These are phyloP conservation scores for Bothrops alternatus DNA, from an alignment of 2,797 vertebrate species.

Conservation along the genomic window DNA sequence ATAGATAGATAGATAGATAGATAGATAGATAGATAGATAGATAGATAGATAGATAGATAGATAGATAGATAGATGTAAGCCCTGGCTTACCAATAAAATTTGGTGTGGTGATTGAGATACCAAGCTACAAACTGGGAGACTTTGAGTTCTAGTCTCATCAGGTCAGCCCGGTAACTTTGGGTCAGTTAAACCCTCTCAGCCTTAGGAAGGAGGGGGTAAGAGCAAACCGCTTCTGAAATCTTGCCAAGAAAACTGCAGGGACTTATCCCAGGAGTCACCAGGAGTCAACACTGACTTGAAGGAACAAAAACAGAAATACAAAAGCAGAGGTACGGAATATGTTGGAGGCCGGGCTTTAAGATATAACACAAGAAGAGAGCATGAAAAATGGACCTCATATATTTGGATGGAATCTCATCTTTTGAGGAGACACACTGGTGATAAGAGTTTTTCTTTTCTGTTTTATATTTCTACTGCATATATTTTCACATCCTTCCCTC, in stretches of 20 bases:
- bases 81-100: not conserved
- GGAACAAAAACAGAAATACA: not conserved
- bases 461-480: not conserved
- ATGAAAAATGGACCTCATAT: not conserved
- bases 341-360: not conserved
- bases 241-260: not conserved
- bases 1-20: too few species aligned
- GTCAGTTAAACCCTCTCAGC: not conserved
- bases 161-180: not conserved
- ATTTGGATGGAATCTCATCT: not conserved
- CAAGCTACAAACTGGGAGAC: not conserved
- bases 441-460: not conserved
- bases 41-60: not conserved
- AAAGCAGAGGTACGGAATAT: not conserved
- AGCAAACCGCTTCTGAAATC: not conserved
- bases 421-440: not conserved
- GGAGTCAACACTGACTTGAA: not conserved
- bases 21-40: too few species aligned
- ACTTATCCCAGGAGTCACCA: not conserved
- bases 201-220: not conserved
- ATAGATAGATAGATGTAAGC: not conserved
- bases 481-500: not conserved
- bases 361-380: not conserved
- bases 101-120: not conserved
- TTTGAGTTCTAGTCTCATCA: not conserved